phyloP scores from a whole-genome alignment of 2,113 vertebrate species.

The Zosterops japonicus region DNA sequence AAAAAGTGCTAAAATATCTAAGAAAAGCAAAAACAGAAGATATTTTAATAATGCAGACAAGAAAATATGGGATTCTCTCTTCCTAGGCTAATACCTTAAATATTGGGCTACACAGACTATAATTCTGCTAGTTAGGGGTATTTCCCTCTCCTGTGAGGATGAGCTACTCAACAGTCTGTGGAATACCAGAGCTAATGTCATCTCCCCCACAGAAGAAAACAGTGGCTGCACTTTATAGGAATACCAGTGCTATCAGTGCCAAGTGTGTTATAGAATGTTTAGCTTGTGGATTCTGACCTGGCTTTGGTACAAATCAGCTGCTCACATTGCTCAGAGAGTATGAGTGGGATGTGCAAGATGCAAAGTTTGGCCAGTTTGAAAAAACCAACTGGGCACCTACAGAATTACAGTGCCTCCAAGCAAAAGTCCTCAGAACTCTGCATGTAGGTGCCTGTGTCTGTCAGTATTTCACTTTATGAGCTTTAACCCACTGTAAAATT shows the following conservation, averaged over 20 bases:
- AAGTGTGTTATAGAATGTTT: background rate
- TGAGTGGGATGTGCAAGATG: background rate
- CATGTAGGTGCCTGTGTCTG: background rate
- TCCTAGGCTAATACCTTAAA: background rate
- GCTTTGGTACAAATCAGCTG: background rate
- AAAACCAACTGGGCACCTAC: fast-evolving
- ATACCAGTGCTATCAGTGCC: background rate
- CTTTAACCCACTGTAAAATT: background rate
- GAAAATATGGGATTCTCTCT: background rate
- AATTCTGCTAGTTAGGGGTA: background rate
- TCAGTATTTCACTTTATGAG: background rate
- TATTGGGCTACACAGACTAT: background rate
- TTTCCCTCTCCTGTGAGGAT: background rate
- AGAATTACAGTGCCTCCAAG: background rate
- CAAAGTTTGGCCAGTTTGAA: background rate
- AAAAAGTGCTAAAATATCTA: background rate
- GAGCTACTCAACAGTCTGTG: background rate
- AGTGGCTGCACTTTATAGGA: background rate
- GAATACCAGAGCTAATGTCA: background rate
- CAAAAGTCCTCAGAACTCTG: background rate
- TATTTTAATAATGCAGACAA: background rate
- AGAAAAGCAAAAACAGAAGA: background rate
- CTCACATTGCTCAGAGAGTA: background rate
- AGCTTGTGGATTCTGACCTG: background rate
- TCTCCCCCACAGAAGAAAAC: background rate